These are phyloP conservation scores for Battus philenor DNA, from an alignment of 1,140 invertebrate genomes.

Conservation along the genomic window DNA sequence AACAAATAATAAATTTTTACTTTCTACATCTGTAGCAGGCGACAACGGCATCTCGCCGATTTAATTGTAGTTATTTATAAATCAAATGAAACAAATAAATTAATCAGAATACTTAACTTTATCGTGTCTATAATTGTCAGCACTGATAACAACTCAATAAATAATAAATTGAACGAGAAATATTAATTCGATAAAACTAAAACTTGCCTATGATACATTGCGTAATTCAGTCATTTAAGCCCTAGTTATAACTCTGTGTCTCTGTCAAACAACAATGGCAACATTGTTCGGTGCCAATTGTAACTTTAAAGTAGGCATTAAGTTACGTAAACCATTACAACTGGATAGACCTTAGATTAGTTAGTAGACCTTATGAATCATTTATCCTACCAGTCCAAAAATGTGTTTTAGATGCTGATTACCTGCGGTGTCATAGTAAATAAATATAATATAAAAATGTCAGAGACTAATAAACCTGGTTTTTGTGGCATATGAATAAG, in stretches of 20 bases:
- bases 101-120: conserved; percentile 6
- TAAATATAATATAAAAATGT: conserved; percentile 29
- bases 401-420: neutral
- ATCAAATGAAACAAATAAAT: neutral
- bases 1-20: too few species aligned
- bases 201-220: conserved; percentile 44
- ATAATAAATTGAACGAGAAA: conserved; percentile 12
- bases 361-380: conserved; percentile 56
- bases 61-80: too few species aligned
- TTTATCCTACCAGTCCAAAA: conserved; percentile 32
- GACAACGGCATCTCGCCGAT: too few species aligned
- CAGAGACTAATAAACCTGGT: conserved; percentile 26
- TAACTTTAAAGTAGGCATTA: conserved; percentile 60
- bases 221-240: conserved; percentile 53
- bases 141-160: conserved; percentile 11
- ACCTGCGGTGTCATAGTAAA: conserved; percentile 1
- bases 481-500: conserved; percentile 21
- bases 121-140: conserved; percentile 1
- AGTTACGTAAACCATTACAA: conserved; percentile 61
- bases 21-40: too few species aligned
- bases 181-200: conserved; percentile 18
- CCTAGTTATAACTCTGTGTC: conserved; percentile 57
- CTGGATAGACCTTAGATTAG: conserved; percentile 50
- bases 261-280: conserved; percentile 61
- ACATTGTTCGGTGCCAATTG: conserved; percentile 63